Evolutionary conservation across 2,797 vertebrate species (phyloP).

Genomic region (Acanthopagrus latus): DNA sequence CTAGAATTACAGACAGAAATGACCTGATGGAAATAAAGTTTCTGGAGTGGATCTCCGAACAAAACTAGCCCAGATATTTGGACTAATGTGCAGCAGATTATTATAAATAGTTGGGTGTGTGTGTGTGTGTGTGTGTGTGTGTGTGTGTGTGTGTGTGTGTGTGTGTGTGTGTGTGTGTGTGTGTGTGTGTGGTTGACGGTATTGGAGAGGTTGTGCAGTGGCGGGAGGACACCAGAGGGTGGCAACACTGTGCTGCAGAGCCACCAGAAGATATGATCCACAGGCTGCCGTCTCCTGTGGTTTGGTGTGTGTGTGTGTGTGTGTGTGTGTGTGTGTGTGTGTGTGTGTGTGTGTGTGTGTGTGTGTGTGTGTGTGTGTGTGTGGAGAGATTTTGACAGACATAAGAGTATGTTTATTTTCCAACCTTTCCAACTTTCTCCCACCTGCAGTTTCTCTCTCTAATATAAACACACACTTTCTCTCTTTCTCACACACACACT

Average conservation of each 20-base stretch:
- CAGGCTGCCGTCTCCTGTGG: background rate
- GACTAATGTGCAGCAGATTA: background rate
- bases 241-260: constrained; percentile 76
- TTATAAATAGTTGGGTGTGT: too few relatives aligned
- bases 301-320: constrained; percentile 12
- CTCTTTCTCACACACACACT: background rate
- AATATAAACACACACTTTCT: background rate
- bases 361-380: background rate
- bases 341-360: constrained; percentile 13
- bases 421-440: background rate
- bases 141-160: too few relatives aligned
- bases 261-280: background rate
- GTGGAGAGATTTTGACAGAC: background rate
- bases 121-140: too few relatives aligned
- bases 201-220: constrained; percentile 36
- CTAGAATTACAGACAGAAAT: background rate
- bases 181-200: background rate
- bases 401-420: background rate
- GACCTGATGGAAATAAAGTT: too few relatives aligned
- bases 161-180: too few relatives aligned
- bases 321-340: constrained; percentile 1
- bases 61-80: too few relatives aligned
- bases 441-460: background rate
- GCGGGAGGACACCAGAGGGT: constrained; percentile 52
- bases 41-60: background rate